Percentiles rank a stretch among this genome's conserved stretches.
Evolutionary conservation across 2,113 vertebrate genomes (phyloP).

Genomic region (Rhagologus leucostigma): DNA sequence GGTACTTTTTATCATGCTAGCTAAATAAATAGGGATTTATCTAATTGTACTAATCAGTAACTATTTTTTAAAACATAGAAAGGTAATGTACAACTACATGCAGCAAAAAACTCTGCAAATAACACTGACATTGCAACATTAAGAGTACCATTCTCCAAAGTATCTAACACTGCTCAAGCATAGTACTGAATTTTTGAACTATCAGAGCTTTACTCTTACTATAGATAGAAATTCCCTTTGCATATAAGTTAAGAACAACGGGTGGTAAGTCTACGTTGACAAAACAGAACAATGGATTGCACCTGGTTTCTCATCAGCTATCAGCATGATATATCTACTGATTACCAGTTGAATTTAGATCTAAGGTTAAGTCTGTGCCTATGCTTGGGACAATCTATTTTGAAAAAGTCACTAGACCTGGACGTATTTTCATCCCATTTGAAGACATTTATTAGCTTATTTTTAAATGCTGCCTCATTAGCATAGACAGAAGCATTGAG

Average conservation of each 20-base stretch:
- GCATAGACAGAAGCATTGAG: background rate
- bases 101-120: background rate
- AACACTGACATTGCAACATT: background rate
- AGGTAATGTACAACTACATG: background rate
- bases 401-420: background rate
- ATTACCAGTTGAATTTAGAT: background rate
- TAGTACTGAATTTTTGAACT: background rate
- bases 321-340: background rate
- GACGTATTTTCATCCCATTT: background rate
- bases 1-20: background rate
- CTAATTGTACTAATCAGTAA: background rate
- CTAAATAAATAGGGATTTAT: background rate
- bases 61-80: background rate
- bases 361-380: background rate
- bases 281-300: background rate
- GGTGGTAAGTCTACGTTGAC: rapidly evolving
- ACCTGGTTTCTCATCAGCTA: background rate
- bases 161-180: background rate
- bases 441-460: background rate
- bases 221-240: background rate
- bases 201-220: background rate
- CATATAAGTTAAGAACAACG: background rate
- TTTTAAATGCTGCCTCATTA: background rate
- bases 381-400: background rate
- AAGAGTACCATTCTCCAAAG: background rate